Base-by-base conservation (phyloP, 1,140 invertebrate species). In the Luehdorfia chinensis region DNA sequence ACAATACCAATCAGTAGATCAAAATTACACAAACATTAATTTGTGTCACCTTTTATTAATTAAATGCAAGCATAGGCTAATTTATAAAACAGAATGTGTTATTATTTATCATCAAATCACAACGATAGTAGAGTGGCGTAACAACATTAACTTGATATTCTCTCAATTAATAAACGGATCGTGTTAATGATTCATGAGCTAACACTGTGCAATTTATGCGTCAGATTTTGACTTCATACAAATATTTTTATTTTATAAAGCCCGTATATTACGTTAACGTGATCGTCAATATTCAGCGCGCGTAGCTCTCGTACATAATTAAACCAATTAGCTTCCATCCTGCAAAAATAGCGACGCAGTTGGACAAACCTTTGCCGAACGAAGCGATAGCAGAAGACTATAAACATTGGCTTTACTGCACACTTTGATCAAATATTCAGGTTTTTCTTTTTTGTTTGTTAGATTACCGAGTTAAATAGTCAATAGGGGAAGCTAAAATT, bases 11-110 rank as follows among this genome's bases (percentile, higher is more conserved):
- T 43, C 39, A 43, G 39, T 43, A 28, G 39, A 43, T 43, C 39
- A 43, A 43, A 43, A 43, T 43, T 43, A 27, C 39, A 28, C 25
- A 43, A 25, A 14, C 39, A 43, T 43, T 43, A 13, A 43, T 43
- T 43, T 43, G 39, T 43, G 39, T 43, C 39, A n/a, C 39, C 23
- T 43, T 43, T 16, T 43, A 30, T 43, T 28, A 43, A 43, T 43
- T 27, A 14, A 43, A 43, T 43, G 25, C 25, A 43, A 43, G 28
- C 39, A 37, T 37, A 4, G 39, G 14, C 39, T 43, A 30, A 43
- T 43, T 43, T 30, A 43, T 43, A 41, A 14, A 41, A 30, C 25
- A 28, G 14, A 28, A 28, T 28, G 39, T 28, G 8, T 43, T 43
- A 41, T 27, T 41, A 43, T 43, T 43, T 43, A 25, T 43, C 25